Conservation (phyloP, 2,888 invertebrate species). For the Leptopterna dolabrata region DNA sequence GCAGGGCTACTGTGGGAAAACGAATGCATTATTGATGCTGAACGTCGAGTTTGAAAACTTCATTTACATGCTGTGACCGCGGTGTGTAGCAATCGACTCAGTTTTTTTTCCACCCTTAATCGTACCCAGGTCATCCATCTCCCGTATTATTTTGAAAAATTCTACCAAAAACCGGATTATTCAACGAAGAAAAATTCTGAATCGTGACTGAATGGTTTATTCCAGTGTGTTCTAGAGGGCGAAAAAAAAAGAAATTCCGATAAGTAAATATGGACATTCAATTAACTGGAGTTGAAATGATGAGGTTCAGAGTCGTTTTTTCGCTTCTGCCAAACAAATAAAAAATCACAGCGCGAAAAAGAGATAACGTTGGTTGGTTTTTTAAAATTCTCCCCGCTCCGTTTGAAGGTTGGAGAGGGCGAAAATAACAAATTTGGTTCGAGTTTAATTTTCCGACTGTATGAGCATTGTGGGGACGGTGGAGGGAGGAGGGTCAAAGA, state of each 20-base stretch:
- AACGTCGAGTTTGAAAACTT: background rate
- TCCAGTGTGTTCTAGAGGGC: background rate
- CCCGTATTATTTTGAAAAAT: background rate
- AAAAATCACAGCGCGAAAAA: background rate
- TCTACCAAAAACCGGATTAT: background rate
- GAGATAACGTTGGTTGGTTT: background rate
- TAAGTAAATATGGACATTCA: conserved; percentile 36
- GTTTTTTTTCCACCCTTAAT: background rate
- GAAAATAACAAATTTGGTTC: conserved; percentile 27
- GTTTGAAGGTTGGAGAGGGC: background rate
- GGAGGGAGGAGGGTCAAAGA: background rate
- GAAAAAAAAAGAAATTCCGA: background rate
- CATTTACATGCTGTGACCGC: background rate
- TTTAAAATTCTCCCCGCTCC: background rate
- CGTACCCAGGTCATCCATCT: conserved; percentile 10
- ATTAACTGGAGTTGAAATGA: background rate
- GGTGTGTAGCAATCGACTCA: background rate
- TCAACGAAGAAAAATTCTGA: background rate
- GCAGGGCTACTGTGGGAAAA: too few species aligned
- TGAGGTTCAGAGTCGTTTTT: background rate
- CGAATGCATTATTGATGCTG: background rate
- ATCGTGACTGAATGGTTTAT: background rate
- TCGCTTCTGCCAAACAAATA: background rate
- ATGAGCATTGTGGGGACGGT: background rate
- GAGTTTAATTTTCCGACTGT: conserved; percentile 33